Evolutionary conservation across 2,113 vertebrate species (phyloP).

Genomic region (Paramormyrops kingsleyae): DNA sequence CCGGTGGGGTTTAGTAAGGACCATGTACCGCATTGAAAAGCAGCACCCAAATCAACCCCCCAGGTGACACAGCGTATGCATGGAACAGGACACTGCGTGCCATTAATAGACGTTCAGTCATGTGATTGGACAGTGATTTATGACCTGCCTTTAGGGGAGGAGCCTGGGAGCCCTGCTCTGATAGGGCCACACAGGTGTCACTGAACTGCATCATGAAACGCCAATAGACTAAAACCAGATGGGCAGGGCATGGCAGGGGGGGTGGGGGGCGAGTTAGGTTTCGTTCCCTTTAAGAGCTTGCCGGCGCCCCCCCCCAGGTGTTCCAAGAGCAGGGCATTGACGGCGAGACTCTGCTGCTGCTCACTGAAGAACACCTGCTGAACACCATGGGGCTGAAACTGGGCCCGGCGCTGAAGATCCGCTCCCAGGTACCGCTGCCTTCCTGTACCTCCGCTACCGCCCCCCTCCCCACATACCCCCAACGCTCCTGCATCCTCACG

Average conservation of each 20-base stretch:
- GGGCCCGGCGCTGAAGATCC: slow-evolving; percentile 91
- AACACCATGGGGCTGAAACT: slow-evolving; percentile 94
- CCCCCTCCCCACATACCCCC: background rate
- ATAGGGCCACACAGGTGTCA: background rate
- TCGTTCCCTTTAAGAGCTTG: background rate
- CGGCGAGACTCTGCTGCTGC: slow-evolving; percentile 86
- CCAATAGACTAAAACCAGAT: background rate
- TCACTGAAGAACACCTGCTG: slow-evolving; percentile 91
- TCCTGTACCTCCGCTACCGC: background rate
- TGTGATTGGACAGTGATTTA: background rate
- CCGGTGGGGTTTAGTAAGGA: background rate
- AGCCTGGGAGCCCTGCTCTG: background rate
- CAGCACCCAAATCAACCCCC: background rate
- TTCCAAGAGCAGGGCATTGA: slow-evolving; percentile 97
- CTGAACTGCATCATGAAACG: background rate
- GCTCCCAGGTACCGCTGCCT: slow-evolving; percentile 75
- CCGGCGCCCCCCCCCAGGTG: slow-evolving; percentile 62
- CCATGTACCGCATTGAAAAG: background rate
- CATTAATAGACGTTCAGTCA: background rate
- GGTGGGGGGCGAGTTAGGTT: background rate
- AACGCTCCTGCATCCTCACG: background rate
- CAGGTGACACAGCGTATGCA: background rate
- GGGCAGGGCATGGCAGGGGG: background rate
- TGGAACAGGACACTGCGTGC: background rate
- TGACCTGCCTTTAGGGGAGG: background rate